Conservation (phyloP, 2,797 vertebrate genomes). For the Sternotherus odoratus region DNA sequence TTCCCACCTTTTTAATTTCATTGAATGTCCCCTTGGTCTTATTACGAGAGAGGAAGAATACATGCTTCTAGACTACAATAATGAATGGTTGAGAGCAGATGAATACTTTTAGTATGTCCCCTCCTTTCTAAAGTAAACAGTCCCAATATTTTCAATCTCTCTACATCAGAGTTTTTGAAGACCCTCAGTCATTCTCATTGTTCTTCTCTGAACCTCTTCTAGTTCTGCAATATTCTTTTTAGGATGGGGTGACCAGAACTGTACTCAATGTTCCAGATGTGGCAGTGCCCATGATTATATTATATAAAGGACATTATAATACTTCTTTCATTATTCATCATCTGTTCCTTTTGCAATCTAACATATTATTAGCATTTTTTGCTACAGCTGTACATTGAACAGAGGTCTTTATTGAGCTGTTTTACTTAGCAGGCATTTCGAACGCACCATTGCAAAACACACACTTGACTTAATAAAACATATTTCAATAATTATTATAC, state of each 20-base stretch:
- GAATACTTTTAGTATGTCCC: not conserved
- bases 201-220: not conserved
- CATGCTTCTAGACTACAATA: not conserved
- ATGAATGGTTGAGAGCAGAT: not conserved
- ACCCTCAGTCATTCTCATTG: not conserved
- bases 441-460: not conserved
- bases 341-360: not conserved
- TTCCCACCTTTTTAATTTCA: constrained; percentile 20
- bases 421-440: not conserved
- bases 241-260: not conserved
- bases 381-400: not conserved
- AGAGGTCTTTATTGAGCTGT: not conserved
- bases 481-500: not conserved
- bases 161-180: not conserved
- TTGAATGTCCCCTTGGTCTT: not conserved
- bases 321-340: not conserved
- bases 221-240: not conserved
- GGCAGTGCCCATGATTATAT: not conserved
- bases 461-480: not conserved
- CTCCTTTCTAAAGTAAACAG: not conserved
- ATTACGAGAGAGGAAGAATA: not conserved
- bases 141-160: not conserved
- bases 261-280: not conserved
- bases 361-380: not conserved
- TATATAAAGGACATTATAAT: not conserved